phyloP scores from a whole-genome alignment of 2,113 vertebrate species.

The Phalacrocorax pelagicus region DNA sequence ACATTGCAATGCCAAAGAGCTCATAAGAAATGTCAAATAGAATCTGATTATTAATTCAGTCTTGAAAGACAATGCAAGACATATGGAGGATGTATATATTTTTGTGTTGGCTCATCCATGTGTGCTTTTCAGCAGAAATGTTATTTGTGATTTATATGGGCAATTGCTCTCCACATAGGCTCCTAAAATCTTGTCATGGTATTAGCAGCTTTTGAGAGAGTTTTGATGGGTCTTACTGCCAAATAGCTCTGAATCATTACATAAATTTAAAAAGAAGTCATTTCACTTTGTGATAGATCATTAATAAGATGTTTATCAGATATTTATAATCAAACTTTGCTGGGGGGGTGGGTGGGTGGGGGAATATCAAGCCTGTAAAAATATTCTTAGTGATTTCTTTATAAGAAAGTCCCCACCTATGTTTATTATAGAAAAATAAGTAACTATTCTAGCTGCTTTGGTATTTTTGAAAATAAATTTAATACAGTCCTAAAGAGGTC shows the following conservation, averaged over 20 bases:
- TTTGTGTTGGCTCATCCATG: neutral
- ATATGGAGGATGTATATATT: rapidly evolving
- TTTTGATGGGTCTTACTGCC: neutral
- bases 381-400: neutral
- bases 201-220: neutral
- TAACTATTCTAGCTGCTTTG: neutral
- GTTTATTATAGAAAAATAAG: neutral
- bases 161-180: neutral
- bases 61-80: neutral
- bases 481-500: neutral
- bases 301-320: neutral
- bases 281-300: neutral
- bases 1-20: neutral
- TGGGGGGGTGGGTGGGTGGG: too few species aligned
- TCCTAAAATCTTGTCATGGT: neutral
- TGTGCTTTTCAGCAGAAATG: neutral
- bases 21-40: neutral
- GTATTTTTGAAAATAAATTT: neutral
- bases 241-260: neutral
- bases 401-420: neutral
- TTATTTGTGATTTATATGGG: neutral
- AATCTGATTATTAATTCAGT: neutral
- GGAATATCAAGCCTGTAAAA: neutral
- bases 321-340: neutral
- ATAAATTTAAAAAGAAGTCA: neutral